Evolutionary conservation across 2,113 vertebrate genomes (phyloP), one percentile per base, ranked within the genome.

Genomic region (Struthio camelus): DNA sequence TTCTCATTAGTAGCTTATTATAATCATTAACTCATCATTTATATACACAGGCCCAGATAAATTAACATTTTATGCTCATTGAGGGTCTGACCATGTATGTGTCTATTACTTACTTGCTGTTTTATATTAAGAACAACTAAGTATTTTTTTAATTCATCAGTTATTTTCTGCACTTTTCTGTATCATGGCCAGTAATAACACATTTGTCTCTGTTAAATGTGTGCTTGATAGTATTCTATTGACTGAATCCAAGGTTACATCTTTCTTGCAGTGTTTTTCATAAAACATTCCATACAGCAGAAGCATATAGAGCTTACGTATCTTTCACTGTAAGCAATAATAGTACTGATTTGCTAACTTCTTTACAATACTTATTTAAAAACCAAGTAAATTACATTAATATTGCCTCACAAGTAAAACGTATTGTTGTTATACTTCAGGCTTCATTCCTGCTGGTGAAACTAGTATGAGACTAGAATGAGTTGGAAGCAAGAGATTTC

Each of bases 401-500:
- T 73, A 67, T 62, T 88, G 59, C 50, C 83, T 88, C 77, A 93
- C 75, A 91, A 94, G 73, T 84, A 95, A 96, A 89, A 87, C 83
- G 91, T 16, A 9, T 48, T 72, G 38, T 61, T 79, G 78, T 58
- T 94, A 66, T 3, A 20, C 11, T 89, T 86, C 46, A 81, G 81
- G 81, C 95, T 97, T 93, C 27, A 73, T 95, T 95, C 72, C 65
- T 94, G 72, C 91, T 93, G 69, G 80, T 80, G 92, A 95, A 94
- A 78, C 24, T 89, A 89, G 86, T 56, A 32, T 94, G 83, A 95
- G 87, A 66, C 40, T 59, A 89, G 95, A 95, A 83, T 71, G 81
- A 95, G 93, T 90, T 86, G 62, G 85, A 97, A 97, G 95, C 64
- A 93, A 94, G 85, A 91, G 90, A 87, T 97, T 97, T 94, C 79